phyloP scores from a whole-genome alignment of 2,797 vertebrate genomes.

The Propithecus perrieri region DNA sequence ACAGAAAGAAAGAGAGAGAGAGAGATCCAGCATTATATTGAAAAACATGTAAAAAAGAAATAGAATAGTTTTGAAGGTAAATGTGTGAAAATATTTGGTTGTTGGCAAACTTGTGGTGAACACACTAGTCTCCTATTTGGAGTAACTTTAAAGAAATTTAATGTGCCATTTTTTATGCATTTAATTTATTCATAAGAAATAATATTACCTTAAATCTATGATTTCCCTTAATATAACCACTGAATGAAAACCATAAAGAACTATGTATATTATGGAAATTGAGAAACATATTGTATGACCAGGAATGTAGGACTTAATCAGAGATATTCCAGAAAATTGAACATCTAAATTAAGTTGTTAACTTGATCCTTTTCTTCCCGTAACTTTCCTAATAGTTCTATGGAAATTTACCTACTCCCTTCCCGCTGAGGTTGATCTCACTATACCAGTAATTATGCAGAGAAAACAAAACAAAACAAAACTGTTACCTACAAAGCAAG shows the following conservation, averaged over 20 bases:
- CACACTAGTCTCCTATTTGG: not conserved
- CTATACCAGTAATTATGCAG: not conserved
- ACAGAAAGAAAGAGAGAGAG: not conserved
- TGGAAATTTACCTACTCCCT: not conserved
- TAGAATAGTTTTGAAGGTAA: not conserved
- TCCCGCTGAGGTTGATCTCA: not conserved
- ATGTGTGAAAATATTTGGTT: not conserved
- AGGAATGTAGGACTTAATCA: not conserved
- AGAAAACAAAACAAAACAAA: not conserved
- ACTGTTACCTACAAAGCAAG: not conserved
- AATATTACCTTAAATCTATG: not conserved
- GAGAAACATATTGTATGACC: not conserved
- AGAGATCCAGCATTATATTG: not conserved
- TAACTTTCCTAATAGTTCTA: not conserved
- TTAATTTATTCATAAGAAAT: not conserved
- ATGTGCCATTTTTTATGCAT: not conserved
- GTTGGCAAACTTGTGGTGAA: not conserved
- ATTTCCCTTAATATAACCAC: not conserved
- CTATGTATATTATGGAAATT: not conserved
- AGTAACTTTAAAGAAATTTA: not conserved
- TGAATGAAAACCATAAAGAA: not conserved
- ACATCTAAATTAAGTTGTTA: not conserved
- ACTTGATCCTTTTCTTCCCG: not conserved
- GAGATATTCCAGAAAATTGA: not conserved
- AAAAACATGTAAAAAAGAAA: not conserved